These are phyloP conservation scores for Nesogale talazaci DNA, from an alignment of 2,113 vertebrate species.

Conservation along the genomic window DNA sequence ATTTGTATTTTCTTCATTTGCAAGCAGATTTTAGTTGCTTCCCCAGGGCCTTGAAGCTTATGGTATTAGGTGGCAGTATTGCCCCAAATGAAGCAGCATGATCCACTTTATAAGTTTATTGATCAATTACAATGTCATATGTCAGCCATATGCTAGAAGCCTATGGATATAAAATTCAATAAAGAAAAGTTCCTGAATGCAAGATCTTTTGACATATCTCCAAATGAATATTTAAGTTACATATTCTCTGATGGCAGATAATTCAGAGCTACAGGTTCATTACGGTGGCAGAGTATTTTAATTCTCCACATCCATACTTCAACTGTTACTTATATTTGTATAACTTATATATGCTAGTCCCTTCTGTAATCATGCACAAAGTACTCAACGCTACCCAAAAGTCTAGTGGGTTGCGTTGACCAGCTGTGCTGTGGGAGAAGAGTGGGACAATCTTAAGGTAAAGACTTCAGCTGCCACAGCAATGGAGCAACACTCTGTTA, in stretches of 20 bases:
- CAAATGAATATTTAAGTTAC: not conserved
- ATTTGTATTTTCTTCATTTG: not conserved
- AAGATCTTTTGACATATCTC: not conserved
- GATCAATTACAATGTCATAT: not conserved
- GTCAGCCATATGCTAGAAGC: not conserved
- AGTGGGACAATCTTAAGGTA: not conserved
- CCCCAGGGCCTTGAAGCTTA: not conserved
- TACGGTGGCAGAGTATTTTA: conserved; percentile 3
- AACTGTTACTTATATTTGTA: not conserved
- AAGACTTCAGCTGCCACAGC: not conserved
- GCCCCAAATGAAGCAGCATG: not conserved
- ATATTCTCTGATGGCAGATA: not conserved
- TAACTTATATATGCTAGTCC: not conserved
- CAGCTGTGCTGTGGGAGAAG: not conserved
- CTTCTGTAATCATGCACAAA: not conserved
- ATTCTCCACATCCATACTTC: not conserved
- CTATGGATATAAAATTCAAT: not conserved
- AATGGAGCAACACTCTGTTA: not conserved
- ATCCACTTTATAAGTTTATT: conserved; percentile 7
- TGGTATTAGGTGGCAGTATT: not conserved
- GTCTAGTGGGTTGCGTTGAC: not conserved
- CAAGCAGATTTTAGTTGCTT: not conserved
- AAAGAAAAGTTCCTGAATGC: not conserved
- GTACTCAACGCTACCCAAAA: not conserved
- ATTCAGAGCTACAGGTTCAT: not conserved